Evolutionary conservation across 2,888 invertebrate species (phyloP).

Genomic region (Plagodis dolabraria): DNA sequence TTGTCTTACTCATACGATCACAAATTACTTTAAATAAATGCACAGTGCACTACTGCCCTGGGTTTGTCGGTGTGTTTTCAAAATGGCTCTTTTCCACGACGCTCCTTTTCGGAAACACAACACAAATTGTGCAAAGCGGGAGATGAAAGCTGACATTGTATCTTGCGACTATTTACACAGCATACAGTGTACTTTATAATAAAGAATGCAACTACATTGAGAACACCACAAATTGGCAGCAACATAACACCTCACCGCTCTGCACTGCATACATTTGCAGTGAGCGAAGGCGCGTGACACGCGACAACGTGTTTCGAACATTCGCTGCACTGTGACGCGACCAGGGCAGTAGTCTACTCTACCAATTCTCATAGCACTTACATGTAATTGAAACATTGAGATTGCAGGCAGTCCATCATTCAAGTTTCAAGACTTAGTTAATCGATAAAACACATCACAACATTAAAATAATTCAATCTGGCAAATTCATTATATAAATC

Average conservation of each 20-base stretch:
- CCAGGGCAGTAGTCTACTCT: conserved; percentile 74
- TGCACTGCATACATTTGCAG: conserved; percentile 72
- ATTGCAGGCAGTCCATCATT: conserved; percentile 71
- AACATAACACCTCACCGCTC: conserved; percentile 44
- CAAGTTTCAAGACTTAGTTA: conserved; percentile 40
- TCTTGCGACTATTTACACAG: conserved; percentile 44
- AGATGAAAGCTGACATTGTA: conserved; percentile 44
- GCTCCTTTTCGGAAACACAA: conserved; percentile 94
- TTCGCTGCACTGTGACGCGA: conserved; percentile 73
- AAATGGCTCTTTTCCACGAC: conserved; percentile 94
- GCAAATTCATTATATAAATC: conserved; percentile 54
- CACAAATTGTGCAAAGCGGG: conserved; percentile 87
- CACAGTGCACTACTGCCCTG: conserved; percentile 76
- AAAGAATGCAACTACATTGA: conserved; percentile 26
- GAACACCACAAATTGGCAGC: conserved; percentile 36
- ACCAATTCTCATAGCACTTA: conserved; percentile 69
- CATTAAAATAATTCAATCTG: conserved; percentile 45
- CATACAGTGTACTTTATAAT: conserved; percentile 31
- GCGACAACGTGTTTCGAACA: conserved; percentile 33
- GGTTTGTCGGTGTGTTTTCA: conserved; percentile 92
- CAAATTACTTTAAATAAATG: conserved; percentile 66
- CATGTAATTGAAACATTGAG: conserved; percentile 66
- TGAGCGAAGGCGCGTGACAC: conserved; percentile 49
- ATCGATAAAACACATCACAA: conserved; percentile 36
- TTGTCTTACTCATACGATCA: conserved; percentile 67